phyloP scores from a whole-genome alignment of 2,888 invertebrate species.

The Leucoptera coffeella region DNA sequence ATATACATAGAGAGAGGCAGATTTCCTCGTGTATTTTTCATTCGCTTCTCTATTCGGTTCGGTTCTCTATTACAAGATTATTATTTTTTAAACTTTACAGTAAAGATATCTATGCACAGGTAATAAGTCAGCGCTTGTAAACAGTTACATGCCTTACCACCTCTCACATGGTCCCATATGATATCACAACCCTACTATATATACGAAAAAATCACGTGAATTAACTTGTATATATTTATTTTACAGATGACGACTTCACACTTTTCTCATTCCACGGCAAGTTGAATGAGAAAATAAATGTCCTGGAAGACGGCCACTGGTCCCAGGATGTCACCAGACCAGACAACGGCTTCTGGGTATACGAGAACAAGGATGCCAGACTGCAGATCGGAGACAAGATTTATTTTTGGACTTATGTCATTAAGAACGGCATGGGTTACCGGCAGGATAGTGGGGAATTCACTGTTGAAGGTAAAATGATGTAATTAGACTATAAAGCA shows the following conservation, averaged over 20 bases:
- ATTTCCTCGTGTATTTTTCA: too few species aligned
- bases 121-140: too few species aligned
- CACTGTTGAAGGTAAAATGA: conserved; percentile 40
- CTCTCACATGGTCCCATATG: too few species aligned
- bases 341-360: conserved; percentile 61
- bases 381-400: conserved; percentile 62
- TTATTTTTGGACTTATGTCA: conserved; percentile 72
- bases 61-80: too few species aligned
- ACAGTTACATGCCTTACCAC: too few species aligned
- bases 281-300: conserved; percentile 65
- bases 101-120: too few species aligned
- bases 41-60: too few species aligned
- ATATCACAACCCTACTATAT: too few species aligned
- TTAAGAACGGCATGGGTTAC: conserved; percentile 64
- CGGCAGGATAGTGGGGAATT: conserved; percentile 56
- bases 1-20: too few species aligned
- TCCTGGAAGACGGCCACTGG: conserved; percentile 61
- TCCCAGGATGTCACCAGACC: conserved; percentile 57
- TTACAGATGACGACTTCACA: conserved; percentile 56
- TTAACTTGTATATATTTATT: neutral
- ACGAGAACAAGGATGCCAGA: conserved; percentile 52
- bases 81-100: too few species aligned
- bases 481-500: neutral
- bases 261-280: conserved; percentile 73
- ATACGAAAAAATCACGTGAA: too few species aligned